Percentiles rank a stretch among this genome's conserved stretches.
Conservation (phyloP, 2,797 vertebrate genomes). For the Falco naumanni region DNA sequence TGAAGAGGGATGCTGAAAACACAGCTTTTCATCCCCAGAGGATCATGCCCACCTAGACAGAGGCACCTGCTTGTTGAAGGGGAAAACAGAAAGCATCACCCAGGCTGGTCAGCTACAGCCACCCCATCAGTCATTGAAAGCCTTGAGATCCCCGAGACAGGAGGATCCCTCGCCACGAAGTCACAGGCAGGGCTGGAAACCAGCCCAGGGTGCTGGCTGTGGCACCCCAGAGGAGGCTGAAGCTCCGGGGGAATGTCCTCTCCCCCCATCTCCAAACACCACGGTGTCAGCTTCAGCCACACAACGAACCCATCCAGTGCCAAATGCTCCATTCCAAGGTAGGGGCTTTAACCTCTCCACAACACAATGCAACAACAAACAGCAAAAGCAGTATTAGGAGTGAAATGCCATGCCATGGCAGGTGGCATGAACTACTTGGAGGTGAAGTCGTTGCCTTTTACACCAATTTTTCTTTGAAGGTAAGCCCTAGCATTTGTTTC, state of each 20-base stretch:
- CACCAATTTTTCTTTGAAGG: neutral
- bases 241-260: neutral
- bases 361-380: rapidly evolving
- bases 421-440: neutral
- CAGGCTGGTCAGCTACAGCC: neutral
- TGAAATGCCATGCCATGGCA: rapidly evolving
- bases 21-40: neutral
- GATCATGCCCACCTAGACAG: neutral
- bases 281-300: neutral
- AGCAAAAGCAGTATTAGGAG: neutral
- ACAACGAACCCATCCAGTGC: rapidly evolving
- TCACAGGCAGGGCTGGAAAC: neutral
- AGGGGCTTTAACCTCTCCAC: neutral
- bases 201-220: rapidly evolving
- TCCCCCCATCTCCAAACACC: neutral
- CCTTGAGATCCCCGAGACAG: neutral
- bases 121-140: rapidly evolving
- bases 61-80: neutral
- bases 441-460: neutral
- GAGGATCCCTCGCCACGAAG: no score
- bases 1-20: neutral
- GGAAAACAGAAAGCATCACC: neutral
- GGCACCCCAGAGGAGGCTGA: neutral
- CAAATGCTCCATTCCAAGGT: neutral
- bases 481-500: neutral